Percentiles rank a stretch among this genome's conserved stretches.
phyloP scores from a whole-genome alignment of 2,113 vertebrate species.

The Bos javanicus region DNA sequence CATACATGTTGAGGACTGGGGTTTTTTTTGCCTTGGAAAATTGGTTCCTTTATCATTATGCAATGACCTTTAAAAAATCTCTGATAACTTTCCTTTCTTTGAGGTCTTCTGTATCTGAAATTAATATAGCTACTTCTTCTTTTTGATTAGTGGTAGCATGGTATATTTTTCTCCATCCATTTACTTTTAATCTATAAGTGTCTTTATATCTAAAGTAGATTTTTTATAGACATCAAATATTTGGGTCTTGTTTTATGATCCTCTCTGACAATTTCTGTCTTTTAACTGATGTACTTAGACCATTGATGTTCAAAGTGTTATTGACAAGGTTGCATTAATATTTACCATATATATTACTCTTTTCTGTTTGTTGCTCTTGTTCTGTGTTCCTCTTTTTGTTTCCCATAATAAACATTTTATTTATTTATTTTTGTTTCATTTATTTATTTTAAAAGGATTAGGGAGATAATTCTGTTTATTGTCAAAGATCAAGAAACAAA shows the following conservation, averaged over 20 bases:
- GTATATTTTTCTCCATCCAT: background rate
- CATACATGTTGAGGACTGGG: background rate
- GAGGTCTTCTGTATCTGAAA: background rate
- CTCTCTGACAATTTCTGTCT: background rate
- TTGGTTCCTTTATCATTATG: background rate
- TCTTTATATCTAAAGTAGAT: background rate
- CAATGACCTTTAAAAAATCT: background rate
- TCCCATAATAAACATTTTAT: background rate
- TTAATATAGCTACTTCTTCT: background rate
- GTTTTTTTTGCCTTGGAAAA: background rate
- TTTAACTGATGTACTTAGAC: background rate
- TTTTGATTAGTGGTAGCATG: background rate
- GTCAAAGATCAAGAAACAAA: slow-evolving; percentile 35
- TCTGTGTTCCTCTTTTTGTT: background rate
- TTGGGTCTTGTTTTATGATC: background rate
- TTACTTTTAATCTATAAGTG: background rate
- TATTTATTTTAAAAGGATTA: background rate
- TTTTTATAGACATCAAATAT: background rate
- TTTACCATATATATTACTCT: background rate
- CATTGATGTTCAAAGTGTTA: background rate
- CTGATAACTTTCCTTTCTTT: background rate
- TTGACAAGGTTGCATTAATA: background rate
- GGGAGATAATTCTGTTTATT: slow-evolving; percentile 78
- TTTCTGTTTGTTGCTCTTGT: background rate
- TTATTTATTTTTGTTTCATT: background rate